Base-by-base conservation (phyloP, 2,797 vertebrate genomes). In the Arctocebus calabarensis region DNA sequence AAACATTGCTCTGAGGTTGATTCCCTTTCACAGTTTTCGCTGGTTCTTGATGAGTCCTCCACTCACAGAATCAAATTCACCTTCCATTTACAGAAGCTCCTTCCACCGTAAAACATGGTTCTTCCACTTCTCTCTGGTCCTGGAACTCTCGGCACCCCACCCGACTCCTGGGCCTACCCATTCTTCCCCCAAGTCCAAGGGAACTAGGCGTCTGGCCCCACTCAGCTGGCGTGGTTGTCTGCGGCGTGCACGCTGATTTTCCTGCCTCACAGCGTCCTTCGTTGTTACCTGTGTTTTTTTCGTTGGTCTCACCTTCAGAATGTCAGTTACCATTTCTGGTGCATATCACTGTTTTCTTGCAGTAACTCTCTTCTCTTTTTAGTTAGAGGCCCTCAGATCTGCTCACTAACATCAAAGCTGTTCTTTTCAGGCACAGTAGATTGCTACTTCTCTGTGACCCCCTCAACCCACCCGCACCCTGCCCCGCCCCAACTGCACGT, bases 261-360 rank as follows among this genome's bases (percentile, higher is more conserved):
- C 22, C 14, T 0, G 5, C 17, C 64, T 7, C 37, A 12, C 3
- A 0, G 29, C 0, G 0, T 5, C 40, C 68, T 29, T 9, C 1
- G 7, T 7, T 2, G 22, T n/a, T 8, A 0, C 32, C 16, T 1
- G 3, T 5, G 8, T 32, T 20, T 22, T 19, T 37, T 27, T 83
- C 1, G 45, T 29, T 7, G 22, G 4, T 0, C 52, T 84, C 43
- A 11, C 73, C 90, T 14, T 2, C 5, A 64, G 84, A 40, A 20
- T 0, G 0, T 25, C 59, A 0, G 3, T 4, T 0, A 8, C 5
- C 20, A 0, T 17, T 59, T 16, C 95, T 3, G 17, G 74, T 19
- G 5, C 0, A 0, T 0, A 22, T 7, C 32, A 0, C n/a, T 32
- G 0, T 22, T 37, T 37, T 62, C 66, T 9, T 5, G 32, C 14